phyloP scores from a whole-genome alignment of 2,888 invertebrate species.

The Drosophila anomalata region DNA sequence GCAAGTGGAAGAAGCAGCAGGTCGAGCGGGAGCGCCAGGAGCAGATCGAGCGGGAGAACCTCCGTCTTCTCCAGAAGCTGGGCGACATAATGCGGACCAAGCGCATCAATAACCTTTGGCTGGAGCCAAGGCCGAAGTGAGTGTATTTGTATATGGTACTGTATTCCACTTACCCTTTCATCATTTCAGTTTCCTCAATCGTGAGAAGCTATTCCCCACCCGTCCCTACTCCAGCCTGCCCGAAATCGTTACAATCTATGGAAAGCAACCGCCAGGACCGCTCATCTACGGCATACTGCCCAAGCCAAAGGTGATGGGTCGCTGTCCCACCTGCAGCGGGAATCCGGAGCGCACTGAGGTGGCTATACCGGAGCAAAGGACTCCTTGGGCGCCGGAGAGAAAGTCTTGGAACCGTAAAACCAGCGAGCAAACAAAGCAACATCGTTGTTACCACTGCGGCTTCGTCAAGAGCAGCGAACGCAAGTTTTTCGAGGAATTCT shows the following conservation, averaged over 20 bases:
- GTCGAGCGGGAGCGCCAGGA: conserved; percentile 88
- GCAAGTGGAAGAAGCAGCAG: conserved; percentile 89
- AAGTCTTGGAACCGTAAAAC: conserved; percentile 79
- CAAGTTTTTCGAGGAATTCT: conserved; percentile 57
- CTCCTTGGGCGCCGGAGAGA: conserved; percentile 82
- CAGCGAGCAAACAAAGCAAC: conserved; percentile 35
- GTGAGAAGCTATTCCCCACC: conserved; percentile 80
- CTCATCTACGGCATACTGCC: conserved; percentile 59
- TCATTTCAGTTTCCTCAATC: conserved; percentile 77
- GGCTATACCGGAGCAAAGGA: conserved; percentile 82
- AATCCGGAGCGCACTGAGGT: conserved; percentile 76
- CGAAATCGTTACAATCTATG: conserved; percentile 72
- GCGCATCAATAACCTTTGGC: conserved; percentile 89
- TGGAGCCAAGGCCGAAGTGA: conserved; percentile 86
- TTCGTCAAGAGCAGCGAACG: conserved; percentile 52
- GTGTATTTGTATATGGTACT: conserved; percentile 10
- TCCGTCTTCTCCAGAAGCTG: conserved; percentile 88
- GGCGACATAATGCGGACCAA: conserved; percentile 87
- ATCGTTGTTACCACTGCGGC: conserved; percentile 71
- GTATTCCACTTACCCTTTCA: neutral
- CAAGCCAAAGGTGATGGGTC: conserved; percentile 57
- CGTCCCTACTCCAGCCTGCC: conserved; percentile 77
- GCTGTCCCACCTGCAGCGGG: conserved; percentile 82
- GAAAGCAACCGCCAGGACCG: conserved; percentile 62
- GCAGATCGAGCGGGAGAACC: conserved; percentile 88